A percentile compares a stretch with the other conserved stretches of the same genome.
Conservation (phyloP, 1,140 invertebrate genomes). For the Andricus grossulariae region DNA sequence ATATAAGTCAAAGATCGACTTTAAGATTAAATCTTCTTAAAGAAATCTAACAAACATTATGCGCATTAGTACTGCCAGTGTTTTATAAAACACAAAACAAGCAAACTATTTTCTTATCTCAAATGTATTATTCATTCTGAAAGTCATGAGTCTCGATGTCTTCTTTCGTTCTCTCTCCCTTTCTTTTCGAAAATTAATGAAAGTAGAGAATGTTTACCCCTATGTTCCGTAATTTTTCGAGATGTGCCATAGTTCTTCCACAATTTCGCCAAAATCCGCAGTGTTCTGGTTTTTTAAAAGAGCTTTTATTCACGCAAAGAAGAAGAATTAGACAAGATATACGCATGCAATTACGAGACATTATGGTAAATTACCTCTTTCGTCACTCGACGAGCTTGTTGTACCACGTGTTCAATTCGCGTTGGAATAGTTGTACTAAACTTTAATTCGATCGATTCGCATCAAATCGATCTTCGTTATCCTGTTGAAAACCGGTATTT, state of each 20-base stretch:
- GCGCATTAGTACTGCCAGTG: background rate
- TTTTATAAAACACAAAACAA: background rate
- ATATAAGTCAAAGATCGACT: no score
- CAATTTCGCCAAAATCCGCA: slow-evolving; percentile 18
- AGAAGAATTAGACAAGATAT: background rate
- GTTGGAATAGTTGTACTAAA: slow-evolving; percentile 24
- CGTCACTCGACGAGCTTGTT: slow-evolving; percentile 26
- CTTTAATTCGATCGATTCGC: slow-evolving; percentile 22
- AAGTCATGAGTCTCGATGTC: background rate
- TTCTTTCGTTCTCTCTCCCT: slow-evolving; percentile 8
- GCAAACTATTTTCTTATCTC: slow-evolving; percentile 1
- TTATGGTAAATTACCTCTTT: slow-evolving; percentile 26
- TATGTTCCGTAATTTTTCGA: background rate
- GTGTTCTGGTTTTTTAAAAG: slow-evolving; percentile 11
- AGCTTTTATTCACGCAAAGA: slow-evolving; percentile 17
- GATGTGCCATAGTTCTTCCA: slow-evolving; percentile 23
- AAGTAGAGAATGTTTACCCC: background rate
- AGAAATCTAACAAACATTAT: no score
- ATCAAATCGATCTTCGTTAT: slow-evolving; percentile 13
- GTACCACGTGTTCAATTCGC: slow-evolving; percentile 25
- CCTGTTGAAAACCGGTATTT: background rate
- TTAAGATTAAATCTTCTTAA: no score
- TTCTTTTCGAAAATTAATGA: background rate
- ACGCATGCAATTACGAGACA: slow-evolving; percentile 22
- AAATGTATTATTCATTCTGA: background rate